Evolutionary conservation across 2,113 vertebrate species (phyloP).

Genomic region (Regulus satrapa): DNA sequence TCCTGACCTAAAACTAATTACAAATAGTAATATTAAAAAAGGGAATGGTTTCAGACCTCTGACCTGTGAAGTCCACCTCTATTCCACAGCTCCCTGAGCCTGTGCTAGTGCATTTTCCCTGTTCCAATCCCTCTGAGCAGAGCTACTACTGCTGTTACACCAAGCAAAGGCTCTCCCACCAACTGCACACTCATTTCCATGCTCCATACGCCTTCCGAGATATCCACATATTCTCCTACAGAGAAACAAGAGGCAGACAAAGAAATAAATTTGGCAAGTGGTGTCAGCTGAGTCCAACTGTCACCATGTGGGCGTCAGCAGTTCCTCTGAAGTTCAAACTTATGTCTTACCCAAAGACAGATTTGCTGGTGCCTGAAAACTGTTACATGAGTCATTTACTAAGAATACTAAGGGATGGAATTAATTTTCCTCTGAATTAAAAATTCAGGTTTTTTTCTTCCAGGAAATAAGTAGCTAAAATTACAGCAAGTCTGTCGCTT

Average conservation of each 20-base stretch:
- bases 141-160: background rate
- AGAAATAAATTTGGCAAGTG: background rate
- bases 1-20: background rate
- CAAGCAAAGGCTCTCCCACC: background rate
- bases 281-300: background rate
- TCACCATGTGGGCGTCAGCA: background rate
- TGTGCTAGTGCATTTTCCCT: background rate
- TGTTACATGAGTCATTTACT: background rate
- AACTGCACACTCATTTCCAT: background rate
- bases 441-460: background rate
- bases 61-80: background rate
- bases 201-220: background rate
- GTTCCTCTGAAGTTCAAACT: background rate
- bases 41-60: background rate
- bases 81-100: background rate
- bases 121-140: background rate
- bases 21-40: background rate
- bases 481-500: background rate
- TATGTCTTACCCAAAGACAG: background rate
- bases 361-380: conserved; percentile 10
- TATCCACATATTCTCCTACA: background rate
- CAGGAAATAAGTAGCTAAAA: background rate
- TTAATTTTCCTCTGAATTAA: conserved; percentile 11
- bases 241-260: background rate
- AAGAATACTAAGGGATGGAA: background rate